Evolutionary conservation across 2,113 vertebrate genomes (phyloP), one percentile per base, ranked within the genome.

Genomic region (Lonchura striata): DNA sequence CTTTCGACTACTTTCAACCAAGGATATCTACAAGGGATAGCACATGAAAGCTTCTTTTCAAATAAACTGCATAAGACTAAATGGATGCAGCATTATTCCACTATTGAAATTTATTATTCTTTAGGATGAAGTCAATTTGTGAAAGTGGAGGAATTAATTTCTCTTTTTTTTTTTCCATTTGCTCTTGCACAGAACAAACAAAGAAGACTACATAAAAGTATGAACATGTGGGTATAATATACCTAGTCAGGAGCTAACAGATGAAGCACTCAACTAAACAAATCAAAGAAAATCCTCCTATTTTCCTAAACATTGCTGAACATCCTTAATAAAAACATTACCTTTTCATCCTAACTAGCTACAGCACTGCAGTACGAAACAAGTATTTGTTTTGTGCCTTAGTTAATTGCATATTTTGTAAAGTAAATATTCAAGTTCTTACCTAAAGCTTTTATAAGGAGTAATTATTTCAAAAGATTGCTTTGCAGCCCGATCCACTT

Each of bases 361-460:
- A 86, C 2, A 1, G 39, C 15, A 66, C 24, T 65, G 15, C 18
- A 59, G 52, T 37, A 56, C 5, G 13, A 82, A 87, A n/a, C 15
- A 61, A 27, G 5, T 19, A 56, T 41, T 94, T 66, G 44, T 66
- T 70, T 8, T 70, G 15, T 21, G 21, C 42, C n/a, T 72, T 46
- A 72, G 6, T 47, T 61, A 64, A 68, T 21, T 86, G 30, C 11
- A 41, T 53, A 39, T 61, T 71, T 82, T 77, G 6, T n/a, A 71
- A 52, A 28, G 23, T 44, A 66, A 70, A 77, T 46, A 69, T 31
- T 71, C 20, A 77, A 47, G 31, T 19, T 53, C 98, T 97, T 97
- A 99, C 99, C 99, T 99, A 96, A 99, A 99, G 94, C 98, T 99
- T 96, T 98, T 98, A 83, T 99, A 99, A 59, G 99, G 99, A n/a